A percentile compares a stretch with the other conserved stretches of the same genome.
These are phyloP conservation scores for Emydura subglobosa DNA, from an alignment of 2,113 vertebrate genomes.

Conservation along the genomic window DNA sequence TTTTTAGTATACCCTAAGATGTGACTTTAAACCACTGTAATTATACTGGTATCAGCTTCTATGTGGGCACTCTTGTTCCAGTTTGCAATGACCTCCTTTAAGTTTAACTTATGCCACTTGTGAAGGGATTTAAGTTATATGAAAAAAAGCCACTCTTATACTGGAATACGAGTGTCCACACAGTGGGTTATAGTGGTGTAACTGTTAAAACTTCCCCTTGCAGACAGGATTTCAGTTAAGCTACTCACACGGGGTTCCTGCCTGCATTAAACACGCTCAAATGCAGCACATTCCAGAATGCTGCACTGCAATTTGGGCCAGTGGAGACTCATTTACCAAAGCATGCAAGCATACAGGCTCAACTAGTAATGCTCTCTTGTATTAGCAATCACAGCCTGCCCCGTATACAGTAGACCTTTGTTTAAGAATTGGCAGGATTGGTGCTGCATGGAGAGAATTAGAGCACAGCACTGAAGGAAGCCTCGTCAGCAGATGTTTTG, in stretches of 20 bases:
- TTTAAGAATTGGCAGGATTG: neutral
- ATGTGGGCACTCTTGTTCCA: neutral
- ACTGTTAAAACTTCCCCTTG: neutral
- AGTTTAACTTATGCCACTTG: neutral
- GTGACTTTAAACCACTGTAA: neutral
- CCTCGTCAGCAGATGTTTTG: neutral
- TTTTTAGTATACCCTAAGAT: neutral
- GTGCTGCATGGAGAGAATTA: neutral
- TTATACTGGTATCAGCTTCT: neutral
- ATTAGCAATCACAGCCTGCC: neutral
- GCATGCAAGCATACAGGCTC: neutral
- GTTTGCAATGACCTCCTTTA: neutral
- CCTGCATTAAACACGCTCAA: neutral
- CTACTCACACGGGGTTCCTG: neutral
- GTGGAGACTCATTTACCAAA: neutral
- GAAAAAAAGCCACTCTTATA: neutral
- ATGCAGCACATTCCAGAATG: neutral
- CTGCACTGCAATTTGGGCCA: neutral
- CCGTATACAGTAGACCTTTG: conserved; percentile 11
- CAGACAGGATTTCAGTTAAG: neutral
- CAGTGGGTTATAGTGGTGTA: neutral
- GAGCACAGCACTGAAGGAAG: conserved; percentile 4
- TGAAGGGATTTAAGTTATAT: neutral
- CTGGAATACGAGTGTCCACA: neutral
- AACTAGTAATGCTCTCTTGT: neutral